Evolutionary conservation across 2,113 vertebrate genomes (phyloP).

Genomic region (Xenopus tropicalis): UCB_Xtro_10.0 CM004444.2:166926501-166927000

Average conservation of each 20-base stretch:
- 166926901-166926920: no score
- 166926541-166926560: conserved; percentile 26
- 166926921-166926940: no score
- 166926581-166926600: conserved; percentile 33
- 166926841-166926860: no score
- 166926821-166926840: no score
- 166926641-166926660: conserved; percentile 23
- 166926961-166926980: no score
- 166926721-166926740: conserved; percentile 31
- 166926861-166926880: no score
- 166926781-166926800: conserved; percentile 4
- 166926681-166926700: conserved; percentile 10
- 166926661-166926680: conserved; percentile 8
- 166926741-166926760: conserved; percentile 17
- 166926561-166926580: conserved; percentile 38
- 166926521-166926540: background rate
- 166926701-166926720: conserved; percentile 10
- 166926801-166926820: conserved; percentile 8
- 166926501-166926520: conserved; percentile 18
- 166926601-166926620: conserved; percentile 36
- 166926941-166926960: no score
- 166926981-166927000: no score
- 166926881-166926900: no score
- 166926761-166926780: conserved; percentile 38
- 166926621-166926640: conserved; percentile 36